phyloP scores from a whole-genome alignment of 2,888 invertebrate species.

The Autographa gamma region DNA sequence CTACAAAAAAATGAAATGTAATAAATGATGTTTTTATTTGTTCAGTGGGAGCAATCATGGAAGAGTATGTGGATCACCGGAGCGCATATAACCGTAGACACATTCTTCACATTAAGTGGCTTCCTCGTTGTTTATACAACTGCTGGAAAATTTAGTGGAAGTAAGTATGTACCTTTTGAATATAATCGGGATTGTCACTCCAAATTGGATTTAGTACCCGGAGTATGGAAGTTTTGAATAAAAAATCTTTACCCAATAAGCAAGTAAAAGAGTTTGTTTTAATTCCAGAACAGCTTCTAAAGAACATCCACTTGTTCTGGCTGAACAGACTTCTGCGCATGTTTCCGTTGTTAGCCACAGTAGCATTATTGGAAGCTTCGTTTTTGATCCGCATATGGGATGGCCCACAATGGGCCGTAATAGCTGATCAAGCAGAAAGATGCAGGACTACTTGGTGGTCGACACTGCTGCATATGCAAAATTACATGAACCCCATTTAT shows the following conservation, averaged over 20 bases:
- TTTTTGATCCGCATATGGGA: constrained; percentile 65
- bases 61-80: constrained; percentile 73
- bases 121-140: constrained; percentile 75
- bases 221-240: too few species aligned
- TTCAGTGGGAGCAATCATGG: constrained; percentile 71
- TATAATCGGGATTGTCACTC: not conserved
- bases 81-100: constrained; percentile 88
- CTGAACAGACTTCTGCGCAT: constrained; percentile 72
- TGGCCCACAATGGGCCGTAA: constrained; percentile 65
- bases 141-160: constrained; percentile 69
- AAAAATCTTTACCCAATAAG: too few species aligned
- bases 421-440: constrained; percentile 51
- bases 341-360: constrained; percentile 71
- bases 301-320: constrained; percentile 74
- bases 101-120: constrained; percentile 87
- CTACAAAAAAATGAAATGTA: constrained; percentile 17
- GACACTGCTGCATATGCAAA: constrained; percentile 74
- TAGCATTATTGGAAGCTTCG: constrained; percentile 68
- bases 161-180: constrained; percentile 58
- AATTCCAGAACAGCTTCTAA: constrained; percentile 40
- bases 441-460: constrained; percentile 75
- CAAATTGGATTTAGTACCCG: too few species aligned
- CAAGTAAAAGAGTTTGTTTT: not conserved
- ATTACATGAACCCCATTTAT: constrained; percentile 63
- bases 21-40: constrained; percentile 22